Evolutionary conservation across 2,888 invertebrate species (phyloP), one percentile per base, ranked within the genome.

Genomic region (Coelopa pilipes): DNA sequence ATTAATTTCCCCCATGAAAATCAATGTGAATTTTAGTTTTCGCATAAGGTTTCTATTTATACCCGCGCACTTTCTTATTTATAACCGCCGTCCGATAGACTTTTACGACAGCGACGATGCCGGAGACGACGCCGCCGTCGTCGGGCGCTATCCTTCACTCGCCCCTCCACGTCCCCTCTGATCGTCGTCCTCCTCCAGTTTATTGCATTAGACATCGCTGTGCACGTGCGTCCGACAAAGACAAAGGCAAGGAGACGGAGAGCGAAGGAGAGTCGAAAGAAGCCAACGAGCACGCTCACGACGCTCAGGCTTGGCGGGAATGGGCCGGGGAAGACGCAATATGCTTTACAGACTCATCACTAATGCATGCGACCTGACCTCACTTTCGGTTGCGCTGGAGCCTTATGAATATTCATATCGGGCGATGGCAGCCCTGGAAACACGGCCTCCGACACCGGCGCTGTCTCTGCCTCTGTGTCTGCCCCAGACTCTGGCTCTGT

Each of bases 181-280:
- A 2, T 34, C 34, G 4, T 60, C 34, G 60, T 24, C 10, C 9
- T 11, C 34, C 24, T 10, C 15, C 5, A 17, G 21, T 19, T 11
- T 19, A 59, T 59, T 59, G n/a, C 12, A 21, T 21, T 59, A 12
- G 12, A 12, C 21, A 59, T 59, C 21, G n/a, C 21, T 59, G 12
- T 59, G 24, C 4, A 60, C 13, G 46, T 34, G 17, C 60, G 50
- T 11, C 46, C 47, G 63, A 63, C 4, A 19, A 49, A 11, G 60
- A 34, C 21, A 1, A 15, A 63, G 17, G 50, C 13, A 63, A 53
- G 53, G n/a, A 50, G 71, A 3, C 59, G 46, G 50, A 63, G 70
- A 59, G 49, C 57, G 19, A 34, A 19, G 17, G 53, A 53, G 10
- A 17, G 53, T 13, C 13, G 53, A 53, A 17, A 53, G 53, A 53